Evolutionary conservation across 2,113 vertebrate species (phyloP).

Genomic region (Arenaria interpres): DNA sequence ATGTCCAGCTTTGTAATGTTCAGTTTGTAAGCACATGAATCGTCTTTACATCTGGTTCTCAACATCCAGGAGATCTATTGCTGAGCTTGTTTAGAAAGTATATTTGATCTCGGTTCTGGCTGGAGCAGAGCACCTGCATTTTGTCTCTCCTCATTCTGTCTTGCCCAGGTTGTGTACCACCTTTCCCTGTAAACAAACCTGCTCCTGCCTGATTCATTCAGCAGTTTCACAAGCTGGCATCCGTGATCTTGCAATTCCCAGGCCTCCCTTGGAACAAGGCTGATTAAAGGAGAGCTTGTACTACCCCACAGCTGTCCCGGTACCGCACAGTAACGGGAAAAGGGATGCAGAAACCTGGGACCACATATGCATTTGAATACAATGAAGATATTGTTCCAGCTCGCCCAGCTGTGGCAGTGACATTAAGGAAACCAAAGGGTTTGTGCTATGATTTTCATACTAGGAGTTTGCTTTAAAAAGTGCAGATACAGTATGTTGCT

Average conservation of each 20-base stretch:
- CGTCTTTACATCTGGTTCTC: not conserved
- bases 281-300: conserved; percentile 16
- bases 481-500: not conserved
- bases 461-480: not conserved
- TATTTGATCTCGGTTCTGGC: not conserved
- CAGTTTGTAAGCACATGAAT: not conserved
- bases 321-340: conserved; percentile 7
- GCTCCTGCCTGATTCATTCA: not conserved
- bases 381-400: conserved; percentile 26
- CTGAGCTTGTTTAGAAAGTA: not conserved
- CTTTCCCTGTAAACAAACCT: not conserved
- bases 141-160: not conserved
- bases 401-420: not conserved
- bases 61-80: not conserved
- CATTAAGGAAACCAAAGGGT: not conserved
- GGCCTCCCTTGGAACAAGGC: not conserved
- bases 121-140: not conserved
- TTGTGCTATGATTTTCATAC: not conserved
- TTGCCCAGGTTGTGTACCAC: not conserved
- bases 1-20: not conserved
- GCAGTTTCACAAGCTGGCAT: not conserved
- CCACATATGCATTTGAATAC: not conserved
- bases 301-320: not conserved
- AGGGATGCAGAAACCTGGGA: not conserved
- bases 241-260: conserved; percentile 25